Base-by-base conservation (phyloP, 1,140 invertebrate genomes). In the Achroia grisella region DNA sequence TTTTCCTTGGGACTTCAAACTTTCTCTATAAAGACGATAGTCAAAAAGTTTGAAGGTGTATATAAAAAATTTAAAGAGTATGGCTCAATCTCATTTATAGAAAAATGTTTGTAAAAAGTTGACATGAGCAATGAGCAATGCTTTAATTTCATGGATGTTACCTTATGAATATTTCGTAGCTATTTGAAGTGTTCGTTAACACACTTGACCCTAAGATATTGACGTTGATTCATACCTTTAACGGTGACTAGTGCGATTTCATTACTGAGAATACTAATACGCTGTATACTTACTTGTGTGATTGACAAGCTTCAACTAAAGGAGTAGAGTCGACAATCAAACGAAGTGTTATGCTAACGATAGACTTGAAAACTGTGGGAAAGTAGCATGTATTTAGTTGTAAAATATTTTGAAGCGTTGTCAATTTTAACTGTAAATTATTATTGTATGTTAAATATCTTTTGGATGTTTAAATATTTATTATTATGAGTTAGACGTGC, bases 71-170 rank as follows among this genome's bases (percentile, higher is more conserved):
- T 14, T 35, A 14, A 35, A 35, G 33, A 12, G 14, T 2, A 12
- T 35, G 12, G 14, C 12, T 34, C 10, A 35, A 14, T 14, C 12
- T 12, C 11, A 13, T 35, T 35, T 35, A 13, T 35, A 14, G 12
- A 4, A 1, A 23, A 23, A 23, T 6, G 17, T 23, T 23, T 3
- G 17, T 23, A 23, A 23, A 23, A 23, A 23, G 6, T 23, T 10
- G 11, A 34, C 36, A 39, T 23, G 17, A 39, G 36, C 35, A 56
- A 39, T 23, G 17, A 39, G 36, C 35, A 56, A 42, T 45, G 43
- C 33, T 53, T 63, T 53, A 59, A 71, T 73, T 64, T 62, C 61
- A 66, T 52, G 65, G 51, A 48, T 56, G 49, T 70, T 68, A 65
- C 43, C 39, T 50, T 49, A 61, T 58, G 57, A 52, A 49, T 62